These are phyloP conservation scores for Pegea sp. DNA, from an alignment of 23 tunicate species.

Conservation along the genomic window DNA sequence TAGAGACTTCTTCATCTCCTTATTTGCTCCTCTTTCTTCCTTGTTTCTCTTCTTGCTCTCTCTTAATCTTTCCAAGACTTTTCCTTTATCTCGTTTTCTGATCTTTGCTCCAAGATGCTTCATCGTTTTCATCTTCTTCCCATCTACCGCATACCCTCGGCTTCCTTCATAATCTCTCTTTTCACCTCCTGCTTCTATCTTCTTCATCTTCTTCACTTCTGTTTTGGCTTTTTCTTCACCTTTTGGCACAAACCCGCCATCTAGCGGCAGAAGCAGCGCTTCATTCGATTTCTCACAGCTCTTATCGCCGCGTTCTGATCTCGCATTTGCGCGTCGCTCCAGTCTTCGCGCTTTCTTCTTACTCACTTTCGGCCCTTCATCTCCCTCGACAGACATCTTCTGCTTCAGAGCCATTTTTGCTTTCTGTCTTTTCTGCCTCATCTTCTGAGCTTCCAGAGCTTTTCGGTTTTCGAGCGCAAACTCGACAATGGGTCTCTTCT, in stretches of 20 bases:
- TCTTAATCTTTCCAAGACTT: constrained; percentile 38
- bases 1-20: not conserved
- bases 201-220: not conserved
- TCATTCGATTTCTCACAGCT: not conserved
- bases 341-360: constrained; percentile 4
- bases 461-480: constrained; percentile 85
- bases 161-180: constrained; percentile 46
- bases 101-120: constrained; percentile 84
- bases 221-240: too few species aligned
- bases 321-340: constrained; percentile 2
- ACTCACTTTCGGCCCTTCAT: not conserved
- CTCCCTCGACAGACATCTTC: not conserved
- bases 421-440: constrained; percentile 17
- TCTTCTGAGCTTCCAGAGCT: constrained; percentile 36
- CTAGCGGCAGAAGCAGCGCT: not conserved
- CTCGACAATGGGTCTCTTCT: constrained; percentile 93
- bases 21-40: not conserved
- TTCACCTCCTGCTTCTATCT: not conserved
- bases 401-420: constrained; percentile 25
- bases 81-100: constrained; percentile 55
- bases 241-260: not conserved
- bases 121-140: constrained; percentile 57
- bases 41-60: constrained; percentile 54
- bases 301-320: not conserved
- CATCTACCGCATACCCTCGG: constrained; percentile 22